phyloP scores from a whole-genome alignment of 2,888 invertebrate genomes.

The Chironomus riparius region DNA sequence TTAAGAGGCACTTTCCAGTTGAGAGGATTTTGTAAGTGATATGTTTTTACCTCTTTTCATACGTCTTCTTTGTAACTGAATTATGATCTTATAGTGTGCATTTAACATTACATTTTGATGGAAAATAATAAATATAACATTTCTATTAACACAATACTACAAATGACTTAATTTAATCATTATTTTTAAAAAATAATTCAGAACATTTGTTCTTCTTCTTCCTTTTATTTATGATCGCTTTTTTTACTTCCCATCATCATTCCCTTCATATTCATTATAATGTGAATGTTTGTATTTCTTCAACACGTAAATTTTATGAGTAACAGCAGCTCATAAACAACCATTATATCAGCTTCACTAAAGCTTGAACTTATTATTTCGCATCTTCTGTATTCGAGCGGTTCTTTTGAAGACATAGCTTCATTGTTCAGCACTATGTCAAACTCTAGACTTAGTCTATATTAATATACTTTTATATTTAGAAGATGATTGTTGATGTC shows the following conservation, averaged over 20 bases:
- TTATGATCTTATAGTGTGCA: too few relatives aligned
- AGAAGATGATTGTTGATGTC: too few relatives aligned
- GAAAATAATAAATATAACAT: background rate
- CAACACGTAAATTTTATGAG: background rate
- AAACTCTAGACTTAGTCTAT: too few relatives aligned
- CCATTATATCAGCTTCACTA: background rate
- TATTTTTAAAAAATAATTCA: too few relatives aligned
- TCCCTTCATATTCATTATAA: background rate
- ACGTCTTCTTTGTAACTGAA: too few relatives aligned
- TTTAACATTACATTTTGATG: background rate
- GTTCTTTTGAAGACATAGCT: too few relatives aligned
- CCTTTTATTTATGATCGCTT: background rate
- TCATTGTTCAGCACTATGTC: too few relatives aligned
- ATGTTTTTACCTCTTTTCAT: background rate
- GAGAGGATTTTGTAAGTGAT: slow-evolving; percentile 1
- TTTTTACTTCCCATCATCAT: background rate
- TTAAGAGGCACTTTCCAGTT: slow-evolving; percentile 3
- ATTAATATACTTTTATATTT: too few relatives aligned
- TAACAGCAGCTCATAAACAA: slow-evolving; percentile 13
- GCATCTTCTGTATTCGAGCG: background rate
- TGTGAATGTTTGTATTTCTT: background rate
- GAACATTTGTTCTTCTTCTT: background rate
- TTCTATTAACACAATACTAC: background rate
- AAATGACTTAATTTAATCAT: slow-evolving; percentile 18
- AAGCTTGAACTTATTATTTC: background rate